Conservation (phyloP, 2,888 invertebrate genomes). For the Bombylius discolor region DNA sequence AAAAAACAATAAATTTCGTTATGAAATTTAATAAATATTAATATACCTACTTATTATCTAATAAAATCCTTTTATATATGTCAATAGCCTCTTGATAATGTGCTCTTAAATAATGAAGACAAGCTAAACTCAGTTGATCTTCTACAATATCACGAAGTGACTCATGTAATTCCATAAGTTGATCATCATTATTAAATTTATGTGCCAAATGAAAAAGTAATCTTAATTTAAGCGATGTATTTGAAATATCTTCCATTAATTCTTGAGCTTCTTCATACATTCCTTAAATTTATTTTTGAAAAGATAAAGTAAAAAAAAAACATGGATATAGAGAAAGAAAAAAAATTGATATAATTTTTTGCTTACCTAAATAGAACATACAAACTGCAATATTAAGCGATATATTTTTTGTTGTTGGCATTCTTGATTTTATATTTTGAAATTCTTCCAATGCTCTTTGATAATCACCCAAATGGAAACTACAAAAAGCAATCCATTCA, state of each 20-base stretch:
- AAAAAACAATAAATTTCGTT: background rate
- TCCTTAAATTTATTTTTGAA: conserved; percentile 30
- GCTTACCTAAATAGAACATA: conserved; percentile 81
- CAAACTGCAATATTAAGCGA: conserved; percentile 80
- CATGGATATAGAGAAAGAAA: background rate
- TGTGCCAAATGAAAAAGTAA: conserved; percentile 86
- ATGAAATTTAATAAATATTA: background rate
- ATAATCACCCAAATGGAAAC: conserved; percentile 92
- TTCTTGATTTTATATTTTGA: conserved; percentile 41
- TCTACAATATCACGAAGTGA: conserved; percentile 77
- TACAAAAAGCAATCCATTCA: conserved; percentile 89
- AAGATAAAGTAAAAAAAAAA: no score
- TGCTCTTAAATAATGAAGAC: conserved; percentile 87
- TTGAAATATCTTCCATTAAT: conserved; percentile 48
- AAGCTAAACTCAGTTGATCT: conserved; percentile 90
- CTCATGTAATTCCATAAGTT: conserved; percentile 71
- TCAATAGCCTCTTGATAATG: conserved; percentile 99
- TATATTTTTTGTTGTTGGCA: conserved; percentile 47
- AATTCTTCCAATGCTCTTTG: conserved; percentile 65
- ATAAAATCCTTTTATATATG: conserved; percentile 84
- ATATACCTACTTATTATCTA: conserved; percentile 67
- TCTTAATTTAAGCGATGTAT: conserved; percentile 56
- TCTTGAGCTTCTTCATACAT: conserved; percentile 55
- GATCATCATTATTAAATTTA: conserved; percentile 78
- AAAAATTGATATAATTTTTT: background rate